Base-by-base conservation (phyloP, 1,140 invertebrate species). In the Plectrocnemia conspersa region DNA sequence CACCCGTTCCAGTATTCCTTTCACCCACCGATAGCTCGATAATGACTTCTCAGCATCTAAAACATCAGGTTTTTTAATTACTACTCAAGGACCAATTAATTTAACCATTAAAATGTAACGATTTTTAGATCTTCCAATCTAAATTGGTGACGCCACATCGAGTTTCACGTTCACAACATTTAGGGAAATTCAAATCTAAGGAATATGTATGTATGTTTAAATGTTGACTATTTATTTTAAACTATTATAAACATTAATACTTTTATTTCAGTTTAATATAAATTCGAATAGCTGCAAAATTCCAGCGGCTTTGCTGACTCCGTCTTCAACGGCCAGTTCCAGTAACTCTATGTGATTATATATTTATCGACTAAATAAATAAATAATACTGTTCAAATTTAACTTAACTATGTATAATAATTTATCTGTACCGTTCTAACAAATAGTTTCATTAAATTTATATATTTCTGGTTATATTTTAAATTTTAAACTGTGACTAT, bases 141-240 rank as follows among this genome's bases (percentile, higher is more conserved):
- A 23, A 11, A 3, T 38, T 32, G 13, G 22, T 50, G 21, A 50
- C 47, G 11, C 47, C 47, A 19, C 21, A n/a, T n/a, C 47, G 33
- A 24, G 11, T 38, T n/a, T 23, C 15, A n/a, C 22, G 33, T 15
- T 15, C 22, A 27, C 23, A 9, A 13, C 9, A 15, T 3, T 22
- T 15, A 27, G 4, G 5, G 6, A 10, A 23, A 46, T 23, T 27
- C 4, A 16, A 16, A 38, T n/a, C 19, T 16, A 22, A 45, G 10
- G 21, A 24, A 3, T 45, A 18, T 45, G 42, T 45, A 27, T 6
- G 19, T 45, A 24, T 16, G 10, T 19, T 5, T 45, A 11, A n/a
- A 19, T 19, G 19, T 22, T 45, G 23, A 22, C 27, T 11, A 42
- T 42, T 18, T 16, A 22, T 45, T 3, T 2, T 23, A 23, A 25